Evolutionary conservation across 1,140 invertebrate genomes (phyloP).

Genomic region (Bombus difficillimus): DNA sequence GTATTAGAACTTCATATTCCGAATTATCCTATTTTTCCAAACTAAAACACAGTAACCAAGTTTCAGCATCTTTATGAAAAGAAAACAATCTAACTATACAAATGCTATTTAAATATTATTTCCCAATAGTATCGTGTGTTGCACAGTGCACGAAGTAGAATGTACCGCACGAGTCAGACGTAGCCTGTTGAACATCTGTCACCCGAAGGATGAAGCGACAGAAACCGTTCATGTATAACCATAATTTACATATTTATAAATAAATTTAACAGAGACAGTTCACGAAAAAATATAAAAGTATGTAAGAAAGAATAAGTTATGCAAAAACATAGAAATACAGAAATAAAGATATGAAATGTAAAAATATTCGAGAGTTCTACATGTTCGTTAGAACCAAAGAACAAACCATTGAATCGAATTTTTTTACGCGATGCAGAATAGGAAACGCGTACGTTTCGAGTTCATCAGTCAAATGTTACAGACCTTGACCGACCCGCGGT

Average conservation of each 20-base stretch:
- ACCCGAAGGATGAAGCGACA: not conserved
- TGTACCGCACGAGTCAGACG: not conserved
- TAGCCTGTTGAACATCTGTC: constrained; percentile 13
- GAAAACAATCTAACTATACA: not conserved
- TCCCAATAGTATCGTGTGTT: not conserved
- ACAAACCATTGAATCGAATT: not conserved
- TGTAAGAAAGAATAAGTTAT: not conserved
- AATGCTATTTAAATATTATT: too few relatives aligned
- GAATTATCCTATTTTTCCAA: not conserved
- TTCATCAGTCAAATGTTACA: not conserved
- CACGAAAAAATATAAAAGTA: not conserved
- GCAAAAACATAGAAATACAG: not conserved
- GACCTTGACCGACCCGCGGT: constrained; percentile 21
- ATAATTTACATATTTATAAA: not conserved
- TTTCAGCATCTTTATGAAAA: not conserved
- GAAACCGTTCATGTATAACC: not conserved
- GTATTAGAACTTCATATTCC: not conserved
- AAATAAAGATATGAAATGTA: not conserved
- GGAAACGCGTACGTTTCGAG: not conserved
- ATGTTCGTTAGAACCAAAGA: not conserved
- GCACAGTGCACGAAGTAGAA: not conserved
- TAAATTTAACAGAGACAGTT: not conserved
- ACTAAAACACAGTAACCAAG: not conserved
- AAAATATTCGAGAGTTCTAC: not conserved
- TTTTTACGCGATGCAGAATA: not conserved